Evolutionary conservation across 2,797 vertebrate genomes (phyloP), one percentile per base, ranked within the genome.

Genomic region (Sebastes umbrosus): DNA sequence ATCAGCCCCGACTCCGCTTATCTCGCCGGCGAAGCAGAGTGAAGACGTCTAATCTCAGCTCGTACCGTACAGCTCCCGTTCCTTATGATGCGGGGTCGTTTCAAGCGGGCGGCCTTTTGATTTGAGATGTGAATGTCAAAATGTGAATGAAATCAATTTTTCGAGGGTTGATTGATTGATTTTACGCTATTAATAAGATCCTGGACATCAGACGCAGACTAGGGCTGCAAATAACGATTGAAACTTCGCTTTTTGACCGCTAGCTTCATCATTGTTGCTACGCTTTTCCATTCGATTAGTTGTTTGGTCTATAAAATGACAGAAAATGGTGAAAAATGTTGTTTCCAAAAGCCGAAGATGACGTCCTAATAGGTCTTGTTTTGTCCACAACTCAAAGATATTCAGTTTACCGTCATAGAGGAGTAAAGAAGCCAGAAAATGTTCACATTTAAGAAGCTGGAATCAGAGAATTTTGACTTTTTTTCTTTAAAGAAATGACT

Each of bases 1-100:
- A 78, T 82, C 84, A 78, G 77, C 50, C 32, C 0, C 2, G 8
- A 57, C 71, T 85, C 63, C 25, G 29, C 80, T 85, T 73, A 84
- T 90, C 73, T 79, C 67, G 11, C 69, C 34, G 8, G 39, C 67
- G 52, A 34, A 80, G 84, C 74, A 63, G 34, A 66, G 74, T 24
- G 62, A 62, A 63, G 68, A 79, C 22, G n/a, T 50, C 73, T 72
- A 50, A 78, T 82, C 70, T 64, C 46, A 4, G 72, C 62, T 54
- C 13, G 6, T 22, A 24, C 39, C 52, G 18, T 58, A 16, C 77
- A 12, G 78, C 66, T 75, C 22, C 54, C 20, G 50, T 13, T 81
- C 20, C 22, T 55, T 34, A 14, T 24, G 80, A 77, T 6, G 75
- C 69, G 1, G 64, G 52, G 71, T 25, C 9, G 22, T 36, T 64